Evolutionary conservation across 1,140 invertebrate genomes (phyloP).

Genomic region (Hypsibius dujardini): DNA sequence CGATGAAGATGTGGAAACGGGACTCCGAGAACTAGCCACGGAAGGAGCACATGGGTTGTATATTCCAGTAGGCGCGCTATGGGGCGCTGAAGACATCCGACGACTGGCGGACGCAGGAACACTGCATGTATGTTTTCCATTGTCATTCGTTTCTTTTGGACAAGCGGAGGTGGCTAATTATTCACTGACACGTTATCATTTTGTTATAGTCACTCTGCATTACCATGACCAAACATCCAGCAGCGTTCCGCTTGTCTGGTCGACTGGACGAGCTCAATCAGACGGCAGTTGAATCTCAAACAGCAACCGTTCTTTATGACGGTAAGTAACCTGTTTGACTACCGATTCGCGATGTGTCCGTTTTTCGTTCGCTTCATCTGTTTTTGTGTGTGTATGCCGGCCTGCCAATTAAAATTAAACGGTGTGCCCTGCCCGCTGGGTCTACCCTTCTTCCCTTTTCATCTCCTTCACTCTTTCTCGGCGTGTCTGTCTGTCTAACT

Average conservation of each 20-base stretch:
- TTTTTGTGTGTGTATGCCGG: too few relatives aligned
- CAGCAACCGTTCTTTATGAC: slow-evolving; percentile 37
- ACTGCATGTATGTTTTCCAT: slow-evolving; percentile 33
- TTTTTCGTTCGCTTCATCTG: slow-evolving; percentile 17
- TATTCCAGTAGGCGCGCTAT: slow-evolving; percentile 44
- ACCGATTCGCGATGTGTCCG: slow-evolving; percentile 2
- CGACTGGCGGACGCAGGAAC: slow-evolving; percentile 43
- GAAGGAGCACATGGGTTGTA: slow-evolving; percentile 35
- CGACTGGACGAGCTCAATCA: slow-evolving; percentile 35
- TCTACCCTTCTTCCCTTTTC: too few relatives aligned
- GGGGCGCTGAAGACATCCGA: slow-evolving; percentile 44
- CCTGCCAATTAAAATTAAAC: too few relatives aligned
- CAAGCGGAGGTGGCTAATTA: slow-evolving; percentile 9
- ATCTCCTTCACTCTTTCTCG: too few relatives aligned
- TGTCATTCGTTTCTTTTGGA: neutral
- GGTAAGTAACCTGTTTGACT: slow-evolving; percentile 28
- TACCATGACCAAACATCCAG: slow-evolving; percentile 45
- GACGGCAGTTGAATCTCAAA: slow-evolving; percentile 28
- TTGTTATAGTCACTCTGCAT: slow-evolving; percentile 36
- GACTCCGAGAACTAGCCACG: slow-evolving; percentile 25
- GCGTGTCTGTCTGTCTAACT: too few relatives aligned
- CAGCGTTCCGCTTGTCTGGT: slow-evolving; percentile 36
- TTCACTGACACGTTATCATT: slow-evolving; percentile 16
- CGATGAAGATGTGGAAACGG: neutral
- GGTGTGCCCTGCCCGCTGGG: too few relatives aligned